These are phyloP conservation scores for Drosophila tanythrix DNA, from an alignment of 2,888 invertebrate genomes.

Conservation along the genomic window DNA sequence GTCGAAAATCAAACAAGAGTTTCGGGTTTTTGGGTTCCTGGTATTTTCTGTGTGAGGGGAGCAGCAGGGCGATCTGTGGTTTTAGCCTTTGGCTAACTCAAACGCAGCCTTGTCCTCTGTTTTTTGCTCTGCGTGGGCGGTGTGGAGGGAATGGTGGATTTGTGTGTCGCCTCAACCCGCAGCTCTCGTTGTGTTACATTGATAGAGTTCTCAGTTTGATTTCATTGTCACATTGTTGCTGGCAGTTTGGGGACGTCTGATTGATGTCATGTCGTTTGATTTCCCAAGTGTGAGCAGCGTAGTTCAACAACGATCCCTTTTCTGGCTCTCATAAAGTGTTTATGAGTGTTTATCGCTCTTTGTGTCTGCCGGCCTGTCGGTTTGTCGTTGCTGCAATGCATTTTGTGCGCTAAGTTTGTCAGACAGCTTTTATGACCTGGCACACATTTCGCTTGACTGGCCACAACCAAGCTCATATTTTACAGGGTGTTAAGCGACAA, in stretches of 20 bases:
- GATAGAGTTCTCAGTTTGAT: slow-evolving; percentile 60
- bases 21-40: slow-evolving; percentile 26
- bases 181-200: slow-evolving; percentile 24
- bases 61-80: slow-evolving; percentile 38
- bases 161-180: slow-evolving; percentile 24
- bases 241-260: slow-evolving; percentile 54
- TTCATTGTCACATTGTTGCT: slow-evolving; percentile 74
- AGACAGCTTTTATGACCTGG: slow-evolving; percentile 63
- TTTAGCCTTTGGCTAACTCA: slow-evolving; percentile 59
- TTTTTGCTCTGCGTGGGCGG: slow-evolving; percentile 8
- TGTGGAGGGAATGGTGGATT: background rate
- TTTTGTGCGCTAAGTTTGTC: slow-evolving; percentile 42
- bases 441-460: slow-evolving; percentile 39
- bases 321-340: slow-evolving; percentile 69
- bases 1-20: slow-evolving; percentile 40
- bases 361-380: slow-evolving; percentile 4
- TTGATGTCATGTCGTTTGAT: slow-evolving; percentile 72
- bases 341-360: slow-evolving; percentile 55
- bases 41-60: background rate
- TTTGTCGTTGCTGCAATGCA: slow-evolving; percentile 38
- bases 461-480: slow-evolving; percentile 61
- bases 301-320: slow-evolving; percentile 30
- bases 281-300: slow-evolving; percentile 63
- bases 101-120: slow-evolving; percentile 31
- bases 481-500: slow-evolving; percentile 76